Base-by-base conservation (phyloP, 37 sponge, comb jelly and placozoan genomes). In the Spongia lamella region DNA sequence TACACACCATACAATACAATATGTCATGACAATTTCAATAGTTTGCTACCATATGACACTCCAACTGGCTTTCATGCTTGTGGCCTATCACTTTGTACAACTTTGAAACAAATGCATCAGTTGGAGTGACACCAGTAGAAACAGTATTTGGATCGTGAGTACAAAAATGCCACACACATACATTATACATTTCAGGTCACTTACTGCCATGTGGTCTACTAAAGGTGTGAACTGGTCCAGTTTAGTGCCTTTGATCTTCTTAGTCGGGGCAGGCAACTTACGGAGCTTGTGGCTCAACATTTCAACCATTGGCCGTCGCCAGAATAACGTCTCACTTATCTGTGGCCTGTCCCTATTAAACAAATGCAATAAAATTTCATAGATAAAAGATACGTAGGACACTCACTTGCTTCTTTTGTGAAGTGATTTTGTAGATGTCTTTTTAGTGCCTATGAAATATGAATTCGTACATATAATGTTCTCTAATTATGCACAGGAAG, bases 171-270 rank as follows among this genome's bases (percentile, higher is more conserved):
- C 11, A 24, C 66, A 64, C 5, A 64, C 27, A 17, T 81, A 72
- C 51, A n/a, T n/a, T n/a, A n/a, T n/a, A n/a, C n/a, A n/a, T n/a
- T n/a, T n/a, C n/a, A n/a, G n/a, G n/a, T n/a, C n/a, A n/a, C 24
- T 27, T 30, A 72, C 73, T 57, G 54, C 39, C 32, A 57, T 40
- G 59, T 56, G 69, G 20, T 89, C 90, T 43, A 89, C 57, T 2
- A 89, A 35, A 27, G 90, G 81, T 40, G 85, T 84, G 72, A 89
- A 81, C 76, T 84, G 85, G 31, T 89, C 90, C 6, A 53, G 53
- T 55, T 84, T 89, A 19, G 56, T 52, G 5, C 47, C 47, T 35
- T 89, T 90, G 47, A 75, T 33, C 56, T 85, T 90, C 91, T 90
- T 90, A 7, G 76, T 68, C 13, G 83, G 91, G 11, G 81, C 47